A percentile compares a stretch with the other conserved stretches of the same genome.
Conservation (phyloP, 2,113 vertebrate species). For the Gulo gulo region DNA sequence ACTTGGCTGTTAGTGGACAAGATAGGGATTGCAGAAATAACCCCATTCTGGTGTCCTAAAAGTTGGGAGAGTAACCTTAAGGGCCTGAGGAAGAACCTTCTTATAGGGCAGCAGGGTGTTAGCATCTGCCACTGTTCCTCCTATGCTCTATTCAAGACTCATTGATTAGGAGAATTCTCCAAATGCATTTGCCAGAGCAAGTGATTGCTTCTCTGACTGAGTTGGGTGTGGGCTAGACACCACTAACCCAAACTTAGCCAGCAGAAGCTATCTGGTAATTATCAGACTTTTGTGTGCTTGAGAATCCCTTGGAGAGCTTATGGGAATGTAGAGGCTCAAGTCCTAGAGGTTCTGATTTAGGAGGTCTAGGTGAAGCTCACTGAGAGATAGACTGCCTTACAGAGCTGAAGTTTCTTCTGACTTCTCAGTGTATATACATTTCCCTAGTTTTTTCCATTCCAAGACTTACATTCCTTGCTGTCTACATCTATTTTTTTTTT, state of each 20-base stretch:
- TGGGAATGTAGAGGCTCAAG: neutral
- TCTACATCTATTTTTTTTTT: neutral
- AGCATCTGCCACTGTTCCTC: neutral
- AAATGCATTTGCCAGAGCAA: neutral
- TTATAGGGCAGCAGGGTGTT: neutral
- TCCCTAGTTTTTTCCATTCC: neutral
- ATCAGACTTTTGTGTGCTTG: neutral
- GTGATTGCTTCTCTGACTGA: neutral
- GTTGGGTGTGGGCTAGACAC: neutral
- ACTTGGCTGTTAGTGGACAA: neutral
- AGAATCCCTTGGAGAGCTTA: neutral
- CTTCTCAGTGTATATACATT: neutral
- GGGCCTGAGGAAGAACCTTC: neutral
- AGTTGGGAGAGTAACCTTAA: neutral
- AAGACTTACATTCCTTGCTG: neutral
- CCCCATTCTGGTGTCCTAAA: neutral
- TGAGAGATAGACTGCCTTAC: neutral
- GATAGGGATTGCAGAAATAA: neutral
- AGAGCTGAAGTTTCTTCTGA: neutral
- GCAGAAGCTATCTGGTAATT: neutral
- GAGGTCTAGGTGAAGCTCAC: neutral
- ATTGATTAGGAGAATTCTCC: neutral
- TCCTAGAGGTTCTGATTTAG: neutral
- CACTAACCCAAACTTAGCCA: neutral
- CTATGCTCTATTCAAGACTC: neutral